Base-by-base conservation (phyloP, 2,888 invertebrate species). In the Agapostemon virescens region DNA sequence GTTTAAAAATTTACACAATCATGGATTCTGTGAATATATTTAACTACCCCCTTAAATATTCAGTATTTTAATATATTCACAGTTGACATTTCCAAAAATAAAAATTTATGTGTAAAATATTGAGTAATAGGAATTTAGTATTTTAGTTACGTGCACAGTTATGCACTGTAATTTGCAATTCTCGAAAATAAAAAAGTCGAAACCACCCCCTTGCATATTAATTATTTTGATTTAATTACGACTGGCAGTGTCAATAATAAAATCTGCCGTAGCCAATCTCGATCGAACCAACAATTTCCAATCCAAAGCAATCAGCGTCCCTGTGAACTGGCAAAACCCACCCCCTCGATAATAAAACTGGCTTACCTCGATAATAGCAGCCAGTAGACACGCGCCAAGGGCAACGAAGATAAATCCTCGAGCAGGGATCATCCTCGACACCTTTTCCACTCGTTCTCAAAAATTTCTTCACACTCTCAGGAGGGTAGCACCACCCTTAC, bases 281-380 rank as follows among this genome's bases (percentile, higher is more conserved):
- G 1, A 40, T 4, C 49, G n/a, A 26, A 1, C 38, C 15, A 15
- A 15, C 55, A 5, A 15, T 55, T 26, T 55, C 26, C 26, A 4
- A 55, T 55, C 1, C 4, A 13, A 26, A 15, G 26, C 26, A 55
- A 55, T 55, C 55, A 5, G n/a, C 26, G 26, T 2, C 55, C 2
- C 7, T 7, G 15, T 26, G 6, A 26, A 15, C 26, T 15, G 5
- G 0, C 26, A 26, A 55, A 61, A 9, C 17, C 20, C 61, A 17
- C 26, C 26, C 55, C 26, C 17, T 15, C 6, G 20, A 33, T 1
- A 3, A 3, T 17, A 17, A 17, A 49, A 17, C 15, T 74, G 9
- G 33, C 83, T 81, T 66, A 88, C 88, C 88, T 85, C 69, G 30
- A 84, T 42, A 23, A 81, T 76, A 69, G 74, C 77, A 49, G 73